Evolutionary conservation across 2,797 vertebrate species (phyloP).

Genomic region (Gymnopithys bicolor): DNA sequence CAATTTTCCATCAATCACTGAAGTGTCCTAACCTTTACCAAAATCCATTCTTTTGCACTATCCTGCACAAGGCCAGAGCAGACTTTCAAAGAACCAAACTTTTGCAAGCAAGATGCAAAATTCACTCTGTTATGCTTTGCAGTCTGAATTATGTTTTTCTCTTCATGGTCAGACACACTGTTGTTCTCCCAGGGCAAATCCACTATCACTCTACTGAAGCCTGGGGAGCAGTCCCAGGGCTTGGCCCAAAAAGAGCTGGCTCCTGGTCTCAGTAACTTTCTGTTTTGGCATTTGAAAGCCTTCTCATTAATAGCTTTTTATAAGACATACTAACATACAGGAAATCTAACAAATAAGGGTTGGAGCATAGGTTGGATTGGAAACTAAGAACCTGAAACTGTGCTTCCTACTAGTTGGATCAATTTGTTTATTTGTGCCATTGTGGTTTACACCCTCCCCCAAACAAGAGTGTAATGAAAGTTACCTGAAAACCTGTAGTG

Average conservation of each 20-base stretch:
- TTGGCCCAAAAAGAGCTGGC: background rate
- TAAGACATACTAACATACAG: background rate
- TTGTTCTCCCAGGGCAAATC: background rate
- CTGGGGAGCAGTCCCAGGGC: background rate
- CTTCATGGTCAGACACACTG: background rate
- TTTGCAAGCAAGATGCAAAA: background rate
- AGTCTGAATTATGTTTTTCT: background rate
- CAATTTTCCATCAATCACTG: background rate
- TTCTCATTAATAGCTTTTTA: background rate
- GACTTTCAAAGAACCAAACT: background rate
- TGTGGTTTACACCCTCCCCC: background rate
- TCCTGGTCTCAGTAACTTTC: background rate
- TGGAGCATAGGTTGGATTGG: background rate
- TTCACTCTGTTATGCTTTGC: background rate
- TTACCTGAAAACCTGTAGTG: conserved; percentile 2
- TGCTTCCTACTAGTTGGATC: background rate
- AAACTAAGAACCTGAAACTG: background rate
- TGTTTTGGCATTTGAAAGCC: background rate
- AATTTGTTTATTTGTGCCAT: conserved; percentile 6
- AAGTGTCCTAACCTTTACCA: background rate
- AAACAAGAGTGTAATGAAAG: conserved; percentile 19
- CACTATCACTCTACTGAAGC: background rate
- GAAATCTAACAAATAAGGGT: background rate
- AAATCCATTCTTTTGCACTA: background rate
- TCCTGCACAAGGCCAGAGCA: rapidly evolving